Evolutionary conservation across 2,888 invertebrate species (phyloP).

Genomic region (Elegia similella): DNA sequence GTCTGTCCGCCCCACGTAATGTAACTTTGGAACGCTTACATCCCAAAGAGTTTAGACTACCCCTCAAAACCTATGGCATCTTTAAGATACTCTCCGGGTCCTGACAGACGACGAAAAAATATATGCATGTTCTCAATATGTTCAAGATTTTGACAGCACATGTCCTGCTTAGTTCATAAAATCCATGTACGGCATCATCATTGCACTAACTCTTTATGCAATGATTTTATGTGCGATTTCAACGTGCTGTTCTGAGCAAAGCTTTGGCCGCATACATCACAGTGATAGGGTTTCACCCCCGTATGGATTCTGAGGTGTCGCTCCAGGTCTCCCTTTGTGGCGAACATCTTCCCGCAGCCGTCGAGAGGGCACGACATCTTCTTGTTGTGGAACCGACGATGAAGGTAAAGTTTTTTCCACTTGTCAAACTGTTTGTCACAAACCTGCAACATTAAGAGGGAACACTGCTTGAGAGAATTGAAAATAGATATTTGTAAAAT

Average conservation of each 20-base stretch:
- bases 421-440: conserved; percentile 53
- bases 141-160: too few species aligned
- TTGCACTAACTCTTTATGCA: conserved; percentile 34
- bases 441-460: too few species aligned
- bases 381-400: conserved; percentile 57
- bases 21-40: too few species aligned
- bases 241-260: conserved; percentile 59
- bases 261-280: conserved; percentile 49
- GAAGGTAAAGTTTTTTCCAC: conserved; percentile 58
- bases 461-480: too few species aligned
- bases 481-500: too few species aligned
- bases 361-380: conserved; percentile 45
- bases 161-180: neutral
- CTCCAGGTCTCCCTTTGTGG: conserved; percentile 59
- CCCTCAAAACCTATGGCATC: too few species aligned
- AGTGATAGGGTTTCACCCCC: conserved; percentile 61
- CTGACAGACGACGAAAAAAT: too few species aligned
- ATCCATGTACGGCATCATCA: neutral
- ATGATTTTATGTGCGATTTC: conserved; percentile 44
- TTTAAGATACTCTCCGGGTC: too few species aligned
- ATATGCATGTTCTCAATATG: too few species aligned
- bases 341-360: conserved; percentile 58
- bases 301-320: conserved; percentile 68
- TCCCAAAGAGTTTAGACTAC: too few species aligned
- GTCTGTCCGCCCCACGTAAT: too few species aligned